Evolutionary conservation across 2,113 vertebrate genomes (phyloP), one percentile per base, ranked within the genome.

Genomic region (Leuciscus idus): DNA sequence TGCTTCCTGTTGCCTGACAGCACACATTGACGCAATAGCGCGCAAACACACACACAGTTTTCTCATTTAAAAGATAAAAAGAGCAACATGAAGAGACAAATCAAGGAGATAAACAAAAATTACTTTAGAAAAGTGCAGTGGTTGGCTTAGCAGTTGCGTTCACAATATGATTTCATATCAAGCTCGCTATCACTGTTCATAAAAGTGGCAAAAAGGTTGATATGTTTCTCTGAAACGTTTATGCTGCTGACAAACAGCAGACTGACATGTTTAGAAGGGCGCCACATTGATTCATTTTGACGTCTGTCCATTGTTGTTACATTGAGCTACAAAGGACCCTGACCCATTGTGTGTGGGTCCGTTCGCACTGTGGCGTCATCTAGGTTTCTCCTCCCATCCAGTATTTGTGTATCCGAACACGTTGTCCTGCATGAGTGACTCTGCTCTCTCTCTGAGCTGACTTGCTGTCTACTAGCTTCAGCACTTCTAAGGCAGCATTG

Each of bases 211-310:
- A 59, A 36, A 78, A 36, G 19, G 52, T 36, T 33, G 0, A 2
- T 12, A 73, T 43, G 36, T 3, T 39, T 72, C 52, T 78, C 10
- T 50, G 1, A 78, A 78, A 23, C 36, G 23, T 78, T 59, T 36
- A 23, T 78, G 19, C 23, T 39, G 10, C 19, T 59, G 55, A 78
- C 1, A 78, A 33, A 52, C 48, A 21, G 21, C 76, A 78, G 76
- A 59, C 30, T 80, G 21, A 8, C 33, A 52, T 70, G 28, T 59
- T 74, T 55, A 46, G 30, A 78, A 28, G 66, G 52, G 26, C 43
- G 46, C 19, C 30, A 6, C 15, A 48, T 36, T 81, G 52, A 86
- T 55, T 86, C 66, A 86, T 79, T 81, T 43, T 73, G 79, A 86
- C 39, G 57, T 73, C 28, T 82, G 21, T 46, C 21, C 46, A 82